These are phyloP conservation scores for Drosophila kanapiae DNA, from an alignment of 1,140 invertebrate genomes.

Conservation along the genomic window DNA sequence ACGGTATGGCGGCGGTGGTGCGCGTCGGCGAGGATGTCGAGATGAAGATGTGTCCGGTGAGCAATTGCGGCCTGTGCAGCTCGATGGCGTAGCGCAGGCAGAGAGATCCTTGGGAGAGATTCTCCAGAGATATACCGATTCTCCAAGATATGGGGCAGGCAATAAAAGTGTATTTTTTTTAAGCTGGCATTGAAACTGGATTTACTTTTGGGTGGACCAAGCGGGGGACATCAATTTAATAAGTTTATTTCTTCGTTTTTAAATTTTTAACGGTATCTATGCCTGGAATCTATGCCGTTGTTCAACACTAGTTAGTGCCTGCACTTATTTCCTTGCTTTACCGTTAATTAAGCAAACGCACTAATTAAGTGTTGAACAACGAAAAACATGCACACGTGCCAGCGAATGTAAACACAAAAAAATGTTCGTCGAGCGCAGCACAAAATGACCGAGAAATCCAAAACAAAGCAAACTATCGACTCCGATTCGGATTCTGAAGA, in stretches of 20 bases:
- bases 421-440: neutral
- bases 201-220: neutral
- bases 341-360: neutral
- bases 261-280: neutral
- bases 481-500: constrained; percentile 62
- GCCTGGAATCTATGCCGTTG: rapidly evolving
- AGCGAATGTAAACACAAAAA: constrained; percentile 19
- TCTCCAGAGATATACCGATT: neutral
- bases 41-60: constrained; percentile 84
- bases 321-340: neutral
- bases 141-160: neutral
- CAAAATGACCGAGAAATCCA: constrained; percentile 8
- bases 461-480: constrained; percentile 2
- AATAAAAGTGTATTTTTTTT: constrained; percentile 26
- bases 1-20: constrained; percentile 87
- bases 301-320: neutral
- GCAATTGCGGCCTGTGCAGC: constrained; percentile 78
- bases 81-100: constrained; percentile 54
- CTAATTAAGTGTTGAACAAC: constrained; percentile 18
- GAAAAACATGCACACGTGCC: neutral
- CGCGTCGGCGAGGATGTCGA: constrained; percentile 85
- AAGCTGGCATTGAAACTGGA: constrained; percentile 9
- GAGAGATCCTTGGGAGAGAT: neutral
- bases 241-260: neutral
- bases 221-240: neutral